These are phyloP conservation scores for Drosophila sordidula DNA, from an alignment of 2,888 invertebrate genomes.

Conservation along the genomic window DNA sequence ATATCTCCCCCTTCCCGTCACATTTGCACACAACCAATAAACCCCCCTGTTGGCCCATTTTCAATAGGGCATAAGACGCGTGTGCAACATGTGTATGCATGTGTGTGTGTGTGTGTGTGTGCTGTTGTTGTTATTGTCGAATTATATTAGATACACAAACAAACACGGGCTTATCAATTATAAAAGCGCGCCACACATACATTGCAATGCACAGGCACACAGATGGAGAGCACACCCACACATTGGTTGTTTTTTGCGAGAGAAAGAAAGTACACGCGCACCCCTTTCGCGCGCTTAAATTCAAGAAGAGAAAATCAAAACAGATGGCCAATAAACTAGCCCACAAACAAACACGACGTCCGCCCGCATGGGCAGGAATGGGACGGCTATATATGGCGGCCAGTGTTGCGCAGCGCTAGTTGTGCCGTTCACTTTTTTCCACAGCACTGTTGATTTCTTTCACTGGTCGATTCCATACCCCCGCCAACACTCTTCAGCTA, in stretches of 20 bases:
- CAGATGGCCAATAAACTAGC: constrained; percentile 68
- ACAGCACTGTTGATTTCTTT: constrained; percentile 67
- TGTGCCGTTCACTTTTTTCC: constrained; percentile 60
- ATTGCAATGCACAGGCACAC: constrained; percentile 60
- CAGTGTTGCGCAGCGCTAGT: constrained; percentile 56
- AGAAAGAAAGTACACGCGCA: constrained; percentile 79
- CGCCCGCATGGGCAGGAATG: constrained; percentile 43
- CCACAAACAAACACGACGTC: constrained; percentile 57
- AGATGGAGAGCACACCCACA: constrained; percentile 41
- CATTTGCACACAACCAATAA: not conserved
- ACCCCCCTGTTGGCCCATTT: not conserved
- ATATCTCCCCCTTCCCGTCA: too few species aligned
- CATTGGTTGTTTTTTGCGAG: constrained; percentile 27
- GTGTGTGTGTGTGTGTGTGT: not conserved
- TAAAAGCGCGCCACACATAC: constrained; percentile 56
- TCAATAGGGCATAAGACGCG: constrained; percentile 10
- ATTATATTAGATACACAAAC: constrained; percentile 53
- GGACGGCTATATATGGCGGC: constrained; percentile 39
- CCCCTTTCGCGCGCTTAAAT: constrained; percentile 79
- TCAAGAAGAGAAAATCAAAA: constrained; percentile 77
- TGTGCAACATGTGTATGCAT: constrained; percentile 75
- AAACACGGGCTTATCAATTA: constrained; percentile 71
- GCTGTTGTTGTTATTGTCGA: constrained; percentile 48
- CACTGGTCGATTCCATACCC: constrained; percentile 49
- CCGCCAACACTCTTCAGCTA: constrained; percentile 13